Percentiles rank a stretch among this genome's conserved stretches.
These are phyloP conservation scores for Sarcophaga bullata DNA, from an alignment of 1,140 invertebrate genomes.

Conservation along the genomic window DNA sequence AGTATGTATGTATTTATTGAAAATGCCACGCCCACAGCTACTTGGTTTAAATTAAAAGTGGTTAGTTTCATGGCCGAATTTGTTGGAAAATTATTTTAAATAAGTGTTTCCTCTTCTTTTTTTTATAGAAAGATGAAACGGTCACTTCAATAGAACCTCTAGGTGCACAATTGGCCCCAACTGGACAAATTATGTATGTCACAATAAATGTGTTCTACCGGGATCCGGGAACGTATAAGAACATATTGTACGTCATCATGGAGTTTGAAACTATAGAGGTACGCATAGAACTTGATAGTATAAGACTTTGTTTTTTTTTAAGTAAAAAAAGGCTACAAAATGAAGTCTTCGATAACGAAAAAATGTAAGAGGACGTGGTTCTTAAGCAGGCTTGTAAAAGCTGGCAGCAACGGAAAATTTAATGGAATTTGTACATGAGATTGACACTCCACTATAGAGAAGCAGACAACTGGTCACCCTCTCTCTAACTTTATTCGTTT, in stretches of 20 bases:
- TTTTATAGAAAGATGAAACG: conserved; percentile 24
- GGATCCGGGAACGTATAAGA: conserved; percentile 58
- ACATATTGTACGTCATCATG: conserved; percentile 52
- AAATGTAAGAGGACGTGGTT: no score
- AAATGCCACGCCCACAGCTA: conserved; percentile 55
- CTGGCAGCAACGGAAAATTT: no score
- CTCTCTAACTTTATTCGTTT: no score
- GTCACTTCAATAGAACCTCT: conserved; percentile 44
- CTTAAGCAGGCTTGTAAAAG: no score
- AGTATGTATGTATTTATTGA: conserved; percentile 56
- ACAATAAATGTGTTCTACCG: conserved; percentile 50
- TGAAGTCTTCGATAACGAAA: no score
- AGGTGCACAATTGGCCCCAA: conserved; percentile 49
- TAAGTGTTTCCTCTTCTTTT: background rate
- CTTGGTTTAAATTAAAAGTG: conserved; percentile 51
- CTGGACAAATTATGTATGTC: conserved; percentile 58
- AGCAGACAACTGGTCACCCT: no score
- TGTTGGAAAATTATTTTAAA: background rate
- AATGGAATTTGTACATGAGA: no score
- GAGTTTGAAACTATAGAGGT: conserved; percentile 41
- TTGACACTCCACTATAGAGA: no score
- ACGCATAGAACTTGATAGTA: background rate
- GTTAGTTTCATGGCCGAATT: conserved; percentile 45
- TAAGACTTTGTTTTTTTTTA: no score
- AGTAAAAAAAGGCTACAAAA: no score